Evolutionary conservation across 2,113 vertebrate genomes (phyloP), one percentile per base, ranked within the genome.

Genomic region (Arvicanthis niloticus): DNA sequence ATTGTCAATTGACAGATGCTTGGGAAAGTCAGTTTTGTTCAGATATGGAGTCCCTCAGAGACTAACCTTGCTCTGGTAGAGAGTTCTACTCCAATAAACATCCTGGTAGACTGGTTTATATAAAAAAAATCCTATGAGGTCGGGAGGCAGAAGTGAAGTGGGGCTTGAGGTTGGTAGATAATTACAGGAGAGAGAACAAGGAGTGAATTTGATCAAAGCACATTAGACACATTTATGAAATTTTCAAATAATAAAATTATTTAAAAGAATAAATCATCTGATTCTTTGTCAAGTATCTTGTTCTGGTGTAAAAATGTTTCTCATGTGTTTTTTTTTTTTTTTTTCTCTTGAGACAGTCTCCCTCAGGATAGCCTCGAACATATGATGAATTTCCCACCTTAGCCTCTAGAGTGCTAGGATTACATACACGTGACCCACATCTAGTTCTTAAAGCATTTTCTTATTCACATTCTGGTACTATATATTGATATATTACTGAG

Each of bases 391-490:
- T 13, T 45, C 40, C 17, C 48, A 60, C 2, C 37, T 40, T 24
- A 82, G 78, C 17, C 51, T 34, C 29, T 15, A 22, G 17, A 7
- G 7, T 48, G 77, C 16, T 34, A 6, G 16, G 2, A 21, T 80
- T 80, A 21, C 5, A 56, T 11, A 13, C 34, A 7, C 53, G 48
- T 80, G 31, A 16, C 48, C 24, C 42, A 77, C 45, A 53, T 8
- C 29, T 48, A 78, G 29, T 78, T 80, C 31, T 91, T 37, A 78
- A 22, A 88, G 85, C 13, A 91, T 48, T 91, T 93, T 92, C 70
- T 72, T 34, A 96, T 67, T 89, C 67, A 93, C n/a, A 92, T 92
- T 72, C 42, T 58, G 93, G 31, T 89, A 77, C 13, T 16, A 48
- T 2, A 0, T 22, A 51, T 22, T 93, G 80, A 58, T 92, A 91